These are phyloP conservation scores for Drosophila watanabei DNA, from an alignment of 1,140 invertebrate species.

Conservation along the genomic window DNA sequence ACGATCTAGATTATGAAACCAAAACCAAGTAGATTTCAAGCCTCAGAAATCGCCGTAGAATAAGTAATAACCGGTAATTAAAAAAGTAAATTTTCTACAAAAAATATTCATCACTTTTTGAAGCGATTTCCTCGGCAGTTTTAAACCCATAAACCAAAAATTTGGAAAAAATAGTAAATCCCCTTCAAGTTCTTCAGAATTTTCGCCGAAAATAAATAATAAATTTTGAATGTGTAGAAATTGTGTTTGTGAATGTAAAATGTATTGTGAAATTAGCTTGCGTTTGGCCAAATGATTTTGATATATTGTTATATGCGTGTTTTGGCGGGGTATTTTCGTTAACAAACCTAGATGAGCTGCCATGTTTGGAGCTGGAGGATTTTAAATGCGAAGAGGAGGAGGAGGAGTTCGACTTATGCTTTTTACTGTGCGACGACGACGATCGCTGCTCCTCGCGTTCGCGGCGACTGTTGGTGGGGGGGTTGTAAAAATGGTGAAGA, in stretches of 20 bases:
- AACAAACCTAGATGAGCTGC: conserved; percentile 84
- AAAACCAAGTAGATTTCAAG: not conserved
- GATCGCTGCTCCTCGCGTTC: conserved; percentile 80
- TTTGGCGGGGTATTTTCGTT: conserved; percentile 29
- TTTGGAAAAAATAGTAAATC: not conserved
- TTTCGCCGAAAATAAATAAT: too few relatives aligned
- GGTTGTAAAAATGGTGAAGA: conserved; percentile 38
- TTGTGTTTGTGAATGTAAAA: conserved; percentile 2
- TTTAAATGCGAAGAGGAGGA: conserved; percentile 81
- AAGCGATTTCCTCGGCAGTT: too few relatives aligned
- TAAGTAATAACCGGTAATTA: not conserved
- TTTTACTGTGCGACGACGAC: conserved; percentile 78
- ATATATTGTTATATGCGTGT: conserved; percentile 4
- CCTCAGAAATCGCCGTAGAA: not conserved
- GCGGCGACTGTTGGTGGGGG: conserved; percentile 68
- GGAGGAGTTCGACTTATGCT: conserved; percentile 82
- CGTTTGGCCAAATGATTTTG: conserved; percentile 15
- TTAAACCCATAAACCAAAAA: not conserved
- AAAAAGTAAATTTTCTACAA: too few relatives aligned
- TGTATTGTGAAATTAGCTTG: conserved; percentile 21
- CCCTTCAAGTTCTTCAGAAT: not conserved
- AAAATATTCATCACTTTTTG: not conserved
- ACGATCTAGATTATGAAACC: conserved; percentile 29
- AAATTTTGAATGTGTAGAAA: not conserved
- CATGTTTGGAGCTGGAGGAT: conserved; percentile 82